phyloP scores from a whole-genome alignment of 2,888 invertebrate genomes.

The Pherbina coryleti region DNA sequence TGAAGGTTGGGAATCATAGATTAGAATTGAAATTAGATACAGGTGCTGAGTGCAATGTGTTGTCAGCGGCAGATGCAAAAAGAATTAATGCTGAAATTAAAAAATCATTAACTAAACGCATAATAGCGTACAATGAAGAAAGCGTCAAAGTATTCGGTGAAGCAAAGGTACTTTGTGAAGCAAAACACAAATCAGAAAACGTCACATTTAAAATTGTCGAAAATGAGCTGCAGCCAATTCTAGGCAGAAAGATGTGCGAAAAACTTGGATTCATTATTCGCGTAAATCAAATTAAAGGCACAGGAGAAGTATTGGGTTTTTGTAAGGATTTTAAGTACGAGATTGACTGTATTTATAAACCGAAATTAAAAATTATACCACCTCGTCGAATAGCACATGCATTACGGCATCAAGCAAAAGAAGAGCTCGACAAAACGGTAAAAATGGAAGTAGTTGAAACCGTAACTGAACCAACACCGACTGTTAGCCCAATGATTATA shows the following conservation, averaged over 20 bases:
- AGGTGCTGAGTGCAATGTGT: not conserved
- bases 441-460: not conserved
- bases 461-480: not conserved
- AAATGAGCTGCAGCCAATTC: not conserved
- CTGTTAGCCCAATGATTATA: conserved; percentile 2
- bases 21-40: not conserved
- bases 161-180: not conserved
- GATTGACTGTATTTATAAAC: not conserved
- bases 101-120: no score
- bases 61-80: no score
- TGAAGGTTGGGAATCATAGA: not conserved
- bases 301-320: not conserved
- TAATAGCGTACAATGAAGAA: not conserved
- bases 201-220: not conserved
- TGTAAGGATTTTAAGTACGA: not conserved
- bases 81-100: no score
- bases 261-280: not conserved
- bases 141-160: not conserved
- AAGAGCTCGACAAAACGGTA: not conserved
- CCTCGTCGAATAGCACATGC: not conserved
- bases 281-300: not conserved
- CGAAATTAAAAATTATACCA: not conserved
- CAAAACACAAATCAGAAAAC: not conserved
- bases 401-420: not conserved
- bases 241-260: not conserved